Conservation (phyloP, 2,888 invertebrate genomes). For the Lepidonotus clava region DNA sequence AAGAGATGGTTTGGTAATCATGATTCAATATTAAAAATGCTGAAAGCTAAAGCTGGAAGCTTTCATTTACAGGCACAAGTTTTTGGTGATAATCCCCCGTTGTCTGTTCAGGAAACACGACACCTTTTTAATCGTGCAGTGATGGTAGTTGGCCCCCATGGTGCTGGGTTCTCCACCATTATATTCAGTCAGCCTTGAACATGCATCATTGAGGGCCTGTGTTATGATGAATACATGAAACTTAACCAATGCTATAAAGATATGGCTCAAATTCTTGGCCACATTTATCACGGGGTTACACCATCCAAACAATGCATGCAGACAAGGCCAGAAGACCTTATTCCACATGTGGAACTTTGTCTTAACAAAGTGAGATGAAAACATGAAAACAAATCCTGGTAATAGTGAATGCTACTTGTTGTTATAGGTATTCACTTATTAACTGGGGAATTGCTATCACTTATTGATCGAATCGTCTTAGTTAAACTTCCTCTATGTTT, state of each 20-base stretch:
- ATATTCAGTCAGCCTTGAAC: not conserved
- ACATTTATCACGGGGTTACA: not conserved
- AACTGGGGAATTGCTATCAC: too few relatives aligned
- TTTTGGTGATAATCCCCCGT: not conserved
- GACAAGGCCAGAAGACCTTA: too few relatives aligned
- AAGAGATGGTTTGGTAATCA: not conserved
- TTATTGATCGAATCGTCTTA: too few relatives aligned
- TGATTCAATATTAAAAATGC: not conserved
- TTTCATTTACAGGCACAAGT: not conserved
- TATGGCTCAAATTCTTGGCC: constrained; percentile 8
- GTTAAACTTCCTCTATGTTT: too few relatives aligned
- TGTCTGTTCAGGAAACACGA: not conserved
- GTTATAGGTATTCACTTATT: too few relatives aligned
- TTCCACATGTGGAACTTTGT: too few relatives aligned
- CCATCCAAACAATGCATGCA: too few relatives aligned
- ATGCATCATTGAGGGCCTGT: not conserved
- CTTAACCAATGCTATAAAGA: not conserved
- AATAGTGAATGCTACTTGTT: too few relatives aligned
- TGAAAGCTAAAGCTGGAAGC: not conserved
- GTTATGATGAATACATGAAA: not conserved
- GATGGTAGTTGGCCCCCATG: not conserved
- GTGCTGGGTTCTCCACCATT: not conserved
- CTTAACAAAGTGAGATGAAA: too few relatives aligned
- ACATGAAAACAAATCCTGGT: too few relatives aligned
- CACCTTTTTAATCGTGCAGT: not conserved